Evolutionary conservation across 2,888 invertebrate genomes (phyloP).

Genomic region (Xanthia togata): DNA sequence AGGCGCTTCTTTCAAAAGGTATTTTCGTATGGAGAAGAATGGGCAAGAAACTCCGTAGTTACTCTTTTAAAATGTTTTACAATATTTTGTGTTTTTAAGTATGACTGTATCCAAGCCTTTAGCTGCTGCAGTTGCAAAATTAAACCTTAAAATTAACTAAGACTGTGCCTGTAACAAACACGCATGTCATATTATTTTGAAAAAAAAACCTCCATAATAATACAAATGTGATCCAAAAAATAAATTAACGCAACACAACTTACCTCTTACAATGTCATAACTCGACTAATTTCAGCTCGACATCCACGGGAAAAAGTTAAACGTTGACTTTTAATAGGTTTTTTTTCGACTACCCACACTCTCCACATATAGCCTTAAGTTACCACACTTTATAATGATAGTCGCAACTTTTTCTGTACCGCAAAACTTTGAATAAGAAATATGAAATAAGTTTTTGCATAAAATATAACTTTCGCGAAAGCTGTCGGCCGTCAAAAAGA

Average conservation of each 20-base stretch:
- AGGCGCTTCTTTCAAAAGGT: too few species aligned
- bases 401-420: constrained; percentile 67
- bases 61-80: too few species aligned
- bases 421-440: constrained; percentile 83
- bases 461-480: constrained; percentile 83
- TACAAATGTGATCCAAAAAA: neutral
- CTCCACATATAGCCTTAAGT: constrained; percentile 43
- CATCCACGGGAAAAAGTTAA: constrained; percentile 31
- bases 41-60: too few species aligned
- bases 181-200: neutral
- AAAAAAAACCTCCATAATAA: too few species aligned
- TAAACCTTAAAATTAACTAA: neutral
- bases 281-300: neutral
- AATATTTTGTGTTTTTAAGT: neutral
- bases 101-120: neutral
- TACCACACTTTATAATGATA: constrained; percentile 54
- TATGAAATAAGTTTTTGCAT: constrained; percentile 86
- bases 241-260: neutral
- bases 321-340: constrained; percentile 56
- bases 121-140: neutral
- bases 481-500: constrained; percentile 77
- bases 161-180: neutral
- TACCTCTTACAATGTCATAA: constrained; percentile 6
- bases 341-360: constrained; percentile 45
- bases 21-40: too few species aligned